Evolutionary conservation across 1,140 invertebrate species (phyloP).

Genomic region (Andrena cerasifolii): DNA sequence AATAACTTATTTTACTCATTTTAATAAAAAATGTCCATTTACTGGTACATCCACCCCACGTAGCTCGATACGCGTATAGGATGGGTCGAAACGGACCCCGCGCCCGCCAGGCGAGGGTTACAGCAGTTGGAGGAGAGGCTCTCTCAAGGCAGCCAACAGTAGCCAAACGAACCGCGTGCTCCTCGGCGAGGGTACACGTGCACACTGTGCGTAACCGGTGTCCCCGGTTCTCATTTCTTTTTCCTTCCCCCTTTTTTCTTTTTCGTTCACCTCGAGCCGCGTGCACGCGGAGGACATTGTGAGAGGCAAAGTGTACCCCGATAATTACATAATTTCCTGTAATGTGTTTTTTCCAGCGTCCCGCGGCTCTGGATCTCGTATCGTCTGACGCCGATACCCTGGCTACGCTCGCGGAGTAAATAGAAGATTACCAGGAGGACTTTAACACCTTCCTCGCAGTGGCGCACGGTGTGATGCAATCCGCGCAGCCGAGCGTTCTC

Average conservation of each 20-base stretch:
- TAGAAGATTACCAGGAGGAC: slow-evolving; percentile 38
- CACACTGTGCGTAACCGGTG: slow-evolving; percentile 16
- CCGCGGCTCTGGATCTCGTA: slow-evolving; percentile 30
- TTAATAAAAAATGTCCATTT: too few relatives aligned
- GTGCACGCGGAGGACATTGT: not conserved
- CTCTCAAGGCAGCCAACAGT: not conserved
- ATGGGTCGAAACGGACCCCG: too few relatives aligned
- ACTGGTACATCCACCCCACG: too few relatives aligned
- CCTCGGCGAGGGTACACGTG: not conserved
- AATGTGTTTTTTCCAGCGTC: slow-evolving; percentile 15
- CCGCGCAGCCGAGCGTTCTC: not conserved
- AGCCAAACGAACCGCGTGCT: not conserved
- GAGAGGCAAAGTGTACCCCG: not conserved
- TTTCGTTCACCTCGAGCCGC: not conserved
- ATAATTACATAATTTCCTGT: slow-evolving; percentile 45
- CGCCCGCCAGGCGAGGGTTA: too few relatives aligned
- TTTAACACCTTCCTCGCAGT: slow-evolving; percentile 37
- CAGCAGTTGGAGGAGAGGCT: not conserved
- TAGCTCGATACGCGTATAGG: too few relatives aligned
- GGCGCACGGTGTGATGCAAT: slow-evolving; percentile 15
- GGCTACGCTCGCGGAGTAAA: not conserved
- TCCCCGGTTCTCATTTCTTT: slow-evolving; percentile 21
- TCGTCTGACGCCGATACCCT: slow-evolving; percentile 12
- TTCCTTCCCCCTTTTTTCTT: too few relatives aligned
- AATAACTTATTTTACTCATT: too few relatives aligned